Base-by-base conservation (phyloP, 2,797 vertebrate species). In the Botia almorhae region DNA sequence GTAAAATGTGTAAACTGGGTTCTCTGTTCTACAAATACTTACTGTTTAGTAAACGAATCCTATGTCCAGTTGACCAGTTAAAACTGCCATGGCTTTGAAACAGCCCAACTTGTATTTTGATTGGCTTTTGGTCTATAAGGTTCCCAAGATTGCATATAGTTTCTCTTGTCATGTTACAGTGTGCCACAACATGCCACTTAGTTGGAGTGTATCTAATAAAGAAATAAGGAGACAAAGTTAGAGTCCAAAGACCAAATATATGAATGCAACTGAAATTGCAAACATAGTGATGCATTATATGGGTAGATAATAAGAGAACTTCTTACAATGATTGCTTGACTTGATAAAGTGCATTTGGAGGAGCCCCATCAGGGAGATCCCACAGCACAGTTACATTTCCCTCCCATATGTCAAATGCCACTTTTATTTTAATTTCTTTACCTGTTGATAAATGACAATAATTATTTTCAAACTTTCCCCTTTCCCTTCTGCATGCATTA, bases 271-370 rank as follows among this genome's bases (percentile, higher is more conserved):
- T 39, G 7, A 39, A 39, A 33, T 5, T 39, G 7, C 6, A 39
- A 7, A 8, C 5, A 39, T 36, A 7, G 7, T 39, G 11, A 63
- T 7, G 3, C 23, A 78, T 33, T 36, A 36, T 67, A 50, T 55
- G 21, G 67, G 19, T 69, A 14, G 14, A 64, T 46, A 29, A 29
- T 55, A 13, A 39, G 36, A 23, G 7, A 5, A 21, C 2, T 33
- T 6, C 91, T 23, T 91, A 94, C 93, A 2, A 80, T 85, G 0
- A 12, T 60, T 90, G 76, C 80, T 92, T 7, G 2, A 94, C 91
- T 39, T 91, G 90, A 84, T 94, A 95, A 2, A 2, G 3, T 23
- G 7, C 23, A 21, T 85, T 3, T 48, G 50, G 1, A 0, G 87
- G 79, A 11, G 80, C 76, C 1, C 77, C 70, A 2, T 7, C 2